Conservation (phyloP, 1,140 invertebrate genomes). For the Drosophila lacertosa region DNA sequence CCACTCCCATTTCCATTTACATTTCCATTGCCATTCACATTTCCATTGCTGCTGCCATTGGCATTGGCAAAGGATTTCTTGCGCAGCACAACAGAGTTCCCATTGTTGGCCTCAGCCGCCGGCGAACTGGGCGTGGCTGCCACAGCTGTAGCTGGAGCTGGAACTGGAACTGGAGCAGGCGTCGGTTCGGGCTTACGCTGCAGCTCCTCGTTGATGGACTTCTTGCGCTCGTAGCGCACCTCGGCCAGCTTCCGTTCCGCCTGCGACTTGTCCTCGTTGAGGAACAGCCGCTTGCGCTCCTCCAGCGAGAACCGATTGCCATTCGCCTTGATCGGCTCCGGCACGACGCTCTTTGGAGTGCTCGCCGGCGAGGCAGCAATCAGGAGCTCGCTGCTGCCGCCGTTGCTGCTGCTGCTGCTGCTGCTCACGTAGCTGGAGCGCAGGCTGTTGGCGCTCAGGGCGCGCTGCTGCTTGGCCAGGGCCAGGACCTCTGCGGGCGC, state of each 20-base stretch:
- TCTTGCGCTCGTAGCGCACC: conserved; percentile 60
- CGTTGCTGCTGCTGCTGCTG: conserved; percentile 27
- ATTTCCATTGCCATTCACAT: conserved; percentile 24
- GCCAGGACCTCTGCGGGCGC: conserved; percentile 58
- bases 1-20: conserved; percentile 17
- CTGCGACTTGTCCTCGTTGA: conserved; percentile 66
- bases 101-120: conserved; percentile 29
- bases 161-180: no score
- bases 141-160: no score
- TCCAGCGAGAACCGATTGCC: conserved; percentile 67
- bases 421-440: conserved; percentile 57
- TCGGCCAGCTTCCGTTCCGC: conserved; percentile 61
- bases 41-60: conserved; percentile 39
- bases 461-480: conserved; percentile 50
- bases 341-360: conserved; percentile 5
- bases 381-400: conserved; percentile 15
- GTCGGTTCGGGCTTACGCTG: conserved; percentile 37
- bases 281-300: conserved; percentile 73
- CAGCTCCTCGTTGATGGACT: conserved; percentile 62
- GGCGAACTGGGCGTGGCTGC: conserved; percentile 30
- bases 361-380: neutral
- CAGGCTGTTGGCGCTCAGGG: conserved; percentile 60
- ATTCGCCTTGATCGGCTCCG: conserved; percentile 1
- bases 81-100: conserved; percentile 84
- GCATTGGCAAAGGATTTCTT: conserved; percentile 85